A percentile compares a stretch with the other conserved stretches of the same genome.
Conservation (phyloP, 2,888 invertebrate genomes). For the Calameuta filiformis region DNA sequence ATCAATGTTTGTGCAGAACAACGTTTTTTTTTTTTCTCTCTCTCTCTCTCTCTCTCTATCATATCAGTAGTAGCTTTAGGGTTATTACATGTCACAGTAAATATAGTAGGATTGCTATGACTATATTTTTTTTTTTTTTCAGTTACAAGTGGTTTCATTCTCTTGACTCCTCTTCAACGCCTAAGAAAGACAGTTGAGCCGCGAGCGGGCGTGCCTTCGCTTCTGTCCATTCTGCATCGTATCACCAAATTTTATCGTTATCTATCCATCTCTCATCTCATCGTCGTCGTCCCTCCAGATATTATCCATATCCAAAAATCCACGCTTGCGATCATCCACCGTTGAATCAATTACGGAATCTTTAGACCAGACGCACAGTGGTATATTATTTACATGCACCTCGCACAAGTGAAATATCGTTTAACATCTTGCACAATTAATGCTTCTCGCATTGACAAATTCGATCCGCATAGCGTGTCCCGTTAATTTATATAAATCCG, state of each 20-base stretch:
- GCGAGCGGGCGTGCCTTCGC: constrained; percentile 48
- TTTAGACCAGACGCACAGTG: too few species aligned
- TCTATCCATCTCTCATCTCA: not conserved
- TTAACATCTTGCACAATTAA: too few species aligned
- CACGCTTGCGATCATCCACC: too few species aligned
- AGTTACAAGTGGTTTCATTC: constrained; percentile 36
- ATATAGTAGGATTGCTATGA: constrained; percentile 53
- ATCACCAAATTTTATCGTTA: not conserved
- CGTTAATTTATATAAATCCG: too few species aligned
- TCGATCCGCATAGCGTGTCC: too few species aligned
- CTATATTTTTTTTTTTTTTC: constrained; percentile 38
- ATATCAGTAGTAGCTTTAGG: constrained; percentile 51
- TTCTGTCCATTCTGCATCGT: not conserved
- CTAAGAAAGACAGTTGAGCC: constrained; percentile 56
- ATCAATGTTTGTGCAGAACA: constrained; percentile 60
- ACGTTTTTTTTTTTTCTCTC: constrained; percentile 35
- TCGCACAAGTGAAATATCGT: too few species aligned
- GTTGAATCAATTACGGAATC: too few species aligned
- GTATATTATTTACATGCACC: too few species aligned
- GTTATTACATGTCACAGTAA: constrained; percentile 60
- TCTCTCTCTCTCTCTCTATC: constrained; percentile 37
- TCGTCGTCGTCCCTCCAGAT: too few species aligned
- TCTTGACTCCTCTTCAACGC: constrained; percentile 37
- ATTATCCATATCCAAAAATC: too few species aligned
- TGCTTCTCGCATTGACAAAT: too few species aligned